Conservation (phyloP, 1,140 invertebrate genomes). For the Cyrtorhinus lividipennis region DNA sequence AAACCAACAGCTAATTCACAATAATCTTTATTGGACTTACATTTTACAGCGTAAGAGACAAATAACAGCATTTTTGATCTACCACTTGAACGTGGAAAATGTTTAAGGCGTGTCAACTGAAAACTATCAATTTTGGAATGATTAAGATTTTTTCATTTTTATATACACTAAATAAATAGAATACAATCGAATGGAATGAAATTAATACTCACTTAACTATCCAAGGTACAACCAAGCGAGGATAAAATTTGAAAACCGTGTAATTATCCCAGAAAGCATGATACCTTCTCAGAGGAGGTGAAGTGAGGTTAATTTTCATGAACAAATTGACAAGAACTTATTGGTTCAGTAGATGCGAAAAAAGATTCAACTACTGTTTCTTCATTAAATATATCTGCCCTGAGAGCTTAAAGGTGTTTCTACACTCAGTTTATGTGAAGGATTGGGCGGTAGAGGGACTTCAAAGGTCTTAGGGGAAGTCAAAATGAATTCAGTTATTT, state of each 20-base stretch:
- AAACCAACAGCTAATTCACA: too few relatives aligned
- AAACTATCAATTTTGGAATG: background rate
- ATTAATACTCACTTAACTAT: background rate
- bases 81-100: conserved; percentile 1
- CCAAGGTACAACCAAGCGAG: background rate
- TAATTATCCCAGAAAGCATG: background rate
- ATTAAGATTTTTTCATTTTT: background rate
- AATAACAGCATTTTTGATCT: background rate
- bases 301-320: background rate
- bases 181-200: background rate
- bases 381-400: too few relatives aligned
- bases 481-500: too few relatives aligned
- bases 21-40: background rate
- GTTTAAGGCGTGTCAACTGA: background rate
- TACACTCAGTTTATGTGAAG: too few relatives aligned
- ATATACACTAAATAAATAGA: background rate
- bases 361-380: background rate
- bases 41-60: background rate
- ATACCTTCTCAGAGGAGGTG: background rate
- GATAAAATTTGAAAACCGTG: background rate
- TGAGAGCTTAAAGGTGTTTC: too few relatives aligned
- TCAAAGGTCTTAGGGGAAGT: too few relatives aligned
- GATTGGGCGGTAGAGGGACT: too few relatives aligned
- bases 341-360: background rate
- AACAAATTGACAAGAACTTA: background rate